phyloP scores from a whole-genome alignment of 30 jellyfish, hydroid and myxozoan genomes.

The Turritopsis dohrnii region DNA sequence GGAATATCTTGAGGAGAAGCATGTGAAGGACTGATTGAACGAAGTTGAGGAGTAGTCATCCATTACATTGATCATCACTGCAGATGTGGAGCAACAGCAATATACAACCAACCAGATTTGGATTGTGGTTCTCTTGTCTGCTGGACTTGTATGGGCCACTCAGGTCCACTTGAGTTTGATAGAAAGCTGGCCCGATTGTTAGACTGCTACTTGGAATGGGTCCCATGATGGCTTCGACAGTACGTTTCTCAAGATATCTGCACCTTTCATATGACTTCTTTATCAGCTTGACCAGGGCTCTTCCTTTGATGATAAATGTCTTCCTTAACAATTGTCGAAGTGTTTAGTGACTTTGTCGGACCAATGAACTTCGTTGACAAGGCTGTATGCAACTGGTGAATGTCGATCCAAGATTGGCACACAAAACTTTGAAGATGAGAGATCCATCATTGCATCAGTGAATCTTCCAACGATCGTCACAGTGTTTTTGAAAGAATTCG shows the following conservation, averaged over 20 bases:
- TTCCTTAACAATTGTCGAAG: not conserved
- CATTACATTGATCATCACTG: constrained; percentile 18
- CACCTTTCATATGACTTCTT: not conserved
- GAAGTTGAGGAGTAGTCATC: constrained; percentile 15
- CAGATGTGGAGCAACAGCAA: constrained; percentile 14
- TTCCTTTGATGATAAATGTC: not conserved
- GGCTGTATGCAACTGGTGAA: constrained; percentile 17
- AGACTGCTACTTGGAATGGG: not conserved
- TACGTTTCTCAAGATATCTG: not conserved
- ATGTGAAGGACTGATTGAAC: constrained; percentile 14
- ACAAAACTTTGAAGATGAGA: constrained; percentile 15
- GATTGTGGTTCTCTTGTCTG: not conserved
- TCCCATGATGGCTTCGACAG: not conserved
- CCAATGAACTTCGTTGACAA: not conserved
- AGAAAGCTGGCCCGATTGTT: not conserved
- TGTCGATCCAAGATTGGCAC: constrained; percentile 15
- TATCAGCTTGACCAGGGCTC: not conserved
- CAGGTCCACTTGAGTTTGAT: not conserved
- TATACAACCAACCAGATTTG: not conserved
- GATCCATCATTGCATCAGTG: constrained; percentile 9
- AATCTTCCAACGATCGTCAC: constrained; percentile 13
- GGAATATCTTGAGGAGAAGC: constrained; percentile 12
- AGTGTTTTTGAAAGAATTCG: constrained; percentile 15
- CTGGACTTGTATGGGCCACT: constrained; percentile 11
- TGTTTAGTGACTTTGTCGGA: not conserved